Evolutionary conservation across 2,113 vertebrate species (phyloP).

Genomic region (Dicentrarchus labrax): DNA sequence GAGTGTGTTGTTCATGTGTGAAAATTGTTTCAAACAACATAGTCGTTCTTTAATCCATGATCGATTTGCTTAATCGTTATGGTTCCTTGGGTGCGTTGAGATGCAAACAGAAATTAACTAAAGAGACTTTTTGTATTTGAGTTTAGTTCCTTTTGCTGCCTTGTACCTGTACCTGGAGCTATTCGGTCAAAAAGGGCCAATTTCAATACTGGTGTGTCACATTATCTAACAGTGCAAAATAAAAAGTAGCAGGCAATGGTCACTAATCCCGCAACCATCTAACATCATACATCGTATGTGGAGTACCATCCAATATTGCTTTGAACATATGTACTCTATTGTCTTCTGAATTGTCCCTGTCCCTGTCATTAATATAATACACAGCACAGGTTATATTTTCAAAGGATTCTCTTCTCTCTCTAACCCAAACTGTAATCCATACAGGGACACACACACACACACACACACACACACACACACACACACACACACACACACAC

Average conservation of each 20-base stretch:
- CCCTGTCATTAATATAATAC: neutral
- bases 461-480: neutral
- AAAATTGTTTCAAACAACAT: neutral
- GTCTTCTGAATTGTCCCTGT: neutral
- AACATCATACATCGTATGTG: neutral
- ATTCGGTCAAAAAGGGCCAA: neutral
- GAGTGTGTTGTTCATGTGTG: neutral
- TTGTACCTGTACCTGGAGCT: neutral
- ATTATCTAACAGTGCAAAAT: neutral
- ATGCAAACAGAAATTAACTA: neutral
- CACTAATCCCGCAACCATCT: neutral
- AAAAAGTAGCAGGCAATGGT: neutral
- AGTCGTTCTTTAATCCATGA: neutral
- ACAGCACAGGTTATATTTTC: neutral
- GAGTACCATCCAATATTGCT: neutral
- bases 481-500: conserved; percentile 23
- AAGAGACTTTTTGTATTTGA: neutral
- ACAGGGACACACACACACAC: neutral
- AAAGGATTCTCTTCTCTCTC: neutral
- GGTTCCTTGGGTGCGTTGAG: neutral
- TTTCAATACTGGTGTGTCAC: no score
- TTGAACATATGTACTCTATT: neutral
- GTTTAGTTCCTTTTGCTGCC: neutral
- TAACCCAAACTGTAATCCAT: neutral
- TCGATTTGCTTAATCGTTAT: neutral